Conservation (phyloP, 2,888 invertebrate genomes). For the Hipparchia sbordonii region DNA sequence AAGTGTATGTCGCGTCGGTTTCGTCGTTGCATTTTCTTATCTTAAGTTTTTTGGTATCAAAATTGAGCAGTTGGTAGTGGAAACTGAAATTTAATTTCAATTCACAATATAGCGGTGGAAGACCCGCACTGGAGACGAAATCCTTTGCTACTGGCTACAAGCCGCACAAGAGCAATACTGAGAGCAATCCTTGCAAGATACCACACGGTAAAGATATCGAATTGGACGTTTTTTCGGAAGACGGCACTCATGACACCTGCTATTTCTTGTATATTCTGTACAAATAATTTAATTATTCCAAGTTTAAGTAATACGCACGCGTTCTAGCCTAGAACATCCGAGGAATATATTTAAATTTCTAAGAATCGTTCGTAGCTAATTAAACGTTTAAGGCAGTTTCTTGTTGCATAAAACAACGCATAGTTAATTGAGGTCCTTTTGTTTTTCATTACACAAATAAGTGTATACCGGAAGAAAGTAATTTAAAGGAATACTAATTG, state of each 20-base stretch:
- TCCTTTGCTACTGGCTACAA: too few species aligned
- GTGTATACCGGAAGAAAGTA: background rate
- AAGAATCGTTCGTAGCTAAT: background rate
- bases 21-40: too few species aligned
- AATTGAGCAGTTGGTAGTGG: too few species aligned
- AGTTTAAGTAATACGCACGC: background rate
- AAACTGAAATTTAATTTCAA: too few species aligned
- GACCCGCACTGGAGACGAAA: too few species aligned
- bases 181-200: too few species aligned
- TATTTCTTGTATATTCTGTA: background rate
- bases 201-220: too few species aligned
- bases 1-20: too few species aligned
- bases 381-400: conserved; percentile 7
- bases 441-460: conserved; percentile 1
- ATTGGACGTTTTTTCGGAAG: too few species aligned
- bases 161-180: too few species aligned
- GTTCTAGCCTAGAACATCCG: conserved; percentile 1
- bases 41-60: too few species aligned
- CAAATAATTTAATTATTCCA: background rate
- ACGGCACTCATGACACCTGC: background rate
- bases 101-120: too few species aligned
- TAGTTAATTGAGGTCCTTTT: conserved; percentile 1
- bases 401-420: conserved; percentile 12
- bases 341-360: conserved; percentile 14
- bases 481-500: background rate